These are phyloP conservation scores for Cactoblastis cactorum DNA, from an alignment of 2,888 invertebrate species.

Conservation along the genomic window DNA sequence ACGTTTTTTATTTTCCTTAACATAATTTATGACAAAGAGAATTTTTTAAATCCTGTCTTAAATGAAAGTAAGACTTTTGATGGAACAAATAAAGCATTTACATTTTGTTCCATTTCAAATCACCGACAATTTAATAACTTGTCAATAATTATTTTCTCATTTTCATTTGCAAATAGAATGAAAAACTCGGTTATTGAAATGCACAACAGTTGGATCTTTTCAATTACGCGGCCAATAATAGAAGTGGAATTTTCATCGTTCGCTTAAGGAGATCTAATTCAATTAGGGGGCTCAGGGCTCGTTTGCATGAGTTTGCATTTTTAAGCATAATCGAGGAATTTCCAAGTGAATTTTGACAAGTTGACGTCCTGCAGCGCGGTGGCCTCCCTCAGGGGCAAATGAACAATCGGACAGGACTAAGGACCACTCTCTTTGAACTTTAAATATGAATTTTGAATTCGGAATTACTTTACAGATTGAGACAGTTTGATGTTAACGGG, in stretches of 20 bases:
- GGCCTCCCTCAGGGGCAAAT: constrained; percentile 35
- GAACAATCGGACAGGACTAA: constrained; percentile 29
- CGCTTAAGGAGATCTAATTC: constrained; percentile 66
- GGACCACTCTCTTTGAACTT: constrained; percentile 9
- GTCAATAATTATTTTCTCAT: constrained; percentile 22
- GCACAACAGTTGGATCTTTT: constrained; percentile 56
- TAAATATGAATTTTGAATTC: constrained; percentile 31
- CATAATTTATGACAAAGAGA: too few species aligned
- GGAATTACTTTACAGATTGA: constrained; percentile 15
- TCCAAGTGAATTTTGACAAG: constrained; percentile 60
- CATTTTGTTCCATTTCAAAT: neutral
- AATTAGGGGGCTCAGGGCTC: constrained; percentile 66
- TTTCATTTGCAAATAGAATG: constrained; percentile 38
- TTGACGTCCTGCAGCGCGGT: constrained; percentile 42
- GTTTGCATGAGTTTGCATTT: constrained; percentile 78
- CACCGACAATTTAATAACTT: neutral
- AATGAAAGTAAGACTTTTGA: too few species aligned
- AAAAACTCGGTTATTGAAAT: constrained; percentile 54
- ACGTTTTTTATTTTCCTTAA: too few species aligned
- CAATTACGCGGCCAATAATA: constrained; percentile 61
- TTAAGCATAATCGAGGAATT: constrained; percentile 60
- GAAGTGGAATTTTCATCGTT: constrained; percentile 57
- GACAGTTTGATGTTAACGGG: neutral
- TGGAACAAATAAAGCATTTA: too few species aligned
- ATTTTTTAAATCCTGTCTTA: too few species aligned